Percentiles rank a stretch among this genome's conserved stretches.
These are phyloP conservation scores for Corythornis cristatus DNA, from an alignment of 2,113 vertebrate species.

Conservation along the genomic window DNA sequence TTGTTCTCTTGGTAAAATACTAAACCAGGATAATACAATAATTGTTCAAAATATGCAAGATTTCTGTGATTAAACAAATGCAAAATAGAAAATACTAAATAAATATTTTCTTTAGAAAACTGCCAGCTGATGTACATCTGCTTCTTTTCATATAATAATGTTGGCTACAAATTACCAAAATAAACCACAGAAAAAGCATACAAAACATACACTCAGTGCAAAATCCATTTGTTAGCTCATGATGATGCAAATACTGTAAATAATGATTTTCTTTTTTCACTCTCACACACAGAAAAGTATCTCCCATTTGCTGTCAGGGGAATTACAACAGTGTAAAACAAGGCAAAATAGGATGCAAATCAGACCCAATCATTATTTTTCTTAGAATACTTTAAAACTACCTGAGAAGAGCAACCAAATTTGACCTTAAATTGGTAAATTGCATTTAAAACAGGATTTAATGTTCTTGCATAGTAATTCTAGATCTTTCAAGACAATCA, in stretches of 20 bases:
- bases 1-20: constrained; percentile 31
- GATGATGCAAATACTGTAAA: neutral
- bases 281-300: neutral
- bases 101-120: constrained; percentile 20
- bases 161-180: constrained; percentile 14
- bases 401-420: neutral
- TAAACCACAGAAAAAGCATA: constrained; percentile 17
- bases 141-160: neutral
- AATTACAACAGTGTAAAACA: constrained; percentile 11
- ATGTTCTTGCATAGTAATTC: neutral
- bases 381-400: neutral
- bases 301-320: neutral
- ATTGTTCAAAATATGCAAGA: constrained; percentile 19
- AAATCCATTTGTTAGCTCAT: constrained; percentile 18
- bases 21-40: neutral
- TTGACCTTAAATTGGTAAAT: constrained; percentile 22
- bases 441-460: constrained; percentile 28
- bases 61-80: constrained; percentile 34
- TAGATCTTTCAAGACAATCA: neutral
- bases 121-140: neutral
- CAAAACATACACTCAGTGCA: neutral
- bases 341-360: neutral
- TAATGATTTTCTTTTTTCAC: constrained; percentile 1
- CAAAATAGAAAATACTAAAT: neutral
- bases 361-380: neutral